Base-by-base conservation (phyloP, 2,113 vertebrate species). In the Limanda limanda region DNA sequence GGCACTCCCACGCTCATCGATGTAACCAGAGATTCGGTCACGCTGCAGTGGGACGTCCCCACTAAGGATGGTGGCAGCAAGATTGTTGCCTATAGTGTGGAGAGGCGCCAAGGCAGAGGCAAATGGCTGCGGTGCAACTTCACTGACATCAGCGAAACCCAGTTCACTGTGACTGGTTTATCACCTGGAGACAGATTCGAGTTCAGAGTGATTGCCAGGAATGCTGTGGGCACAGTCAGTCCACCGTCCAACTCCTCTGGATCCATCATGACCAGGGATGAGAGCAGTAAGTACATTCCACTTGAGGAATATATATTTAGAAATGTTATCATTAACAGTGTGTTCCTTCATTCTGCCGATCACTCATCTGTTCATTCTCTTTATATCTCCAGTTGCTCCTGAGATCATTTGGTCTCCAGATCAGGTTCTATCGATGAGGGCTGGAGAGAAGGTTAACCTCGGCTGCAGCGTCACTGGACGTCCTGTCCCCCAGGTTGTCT, bases 61-160 rank as follows among this genome's bases (percentile, higher is more conserved):
- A 81, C 96, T 73, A 96, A 94, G 73, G 98, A 99, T 13, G 98
- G 98, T 76, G 98, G 98, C 89, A 97, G 96, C 90, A 99, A 94
- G 92, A 97, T 99, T 83, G 98, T 98, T 42, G 98, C 94, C 51
- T 99, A 99, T 83, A 97, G 96, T 88, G 96, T 99, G 71, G 98
- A 99, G 92, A 96, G 96, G 71, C 96, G 98, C 14, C 98, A 99
- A 92, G 97, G 96, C 68, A 92, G 87, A 60, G 95, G 91, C 48
- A 96, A 96, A 47, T 99, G 98, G 98, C 91, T 97, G 56, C 93
- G 98, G 67, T 99, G 98, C 94, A 99, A 99, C 92, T 99, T 99
- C 64, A 98, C 89, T 47, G 98, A 99, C 76, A 92, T 99, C 90
- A 96, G 94, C 67, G 97, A 97, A 93, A 97, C 96, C 45, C 97